Evolutionary conservation across 2,113 vertebrate genomes (phyloP).

Genomic region (Erythrocercus mccallii): DNA sequence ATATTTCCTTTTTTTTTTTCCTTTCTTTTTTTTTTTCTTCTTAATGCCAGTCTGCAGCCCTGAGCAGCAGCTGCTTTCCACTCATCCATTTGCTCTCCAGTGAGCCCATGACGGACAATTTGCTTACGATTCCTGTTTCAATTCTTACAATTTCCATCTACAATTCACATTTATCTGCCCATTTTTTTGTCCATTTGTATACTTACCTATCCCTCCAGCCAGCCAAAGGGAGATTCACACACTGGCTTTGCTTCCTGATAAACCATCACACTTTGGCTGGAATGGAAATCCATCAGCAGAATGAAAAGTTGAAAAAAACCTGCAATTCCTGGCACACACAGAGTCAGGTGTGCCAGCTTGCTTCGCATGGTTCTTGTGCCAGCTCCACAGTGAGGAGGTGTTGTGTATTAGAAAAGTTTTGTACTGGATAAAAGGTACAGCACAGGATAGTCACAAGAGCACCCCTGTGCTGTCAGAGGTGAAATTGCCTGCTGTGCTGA

Average conservation of each 20-base stretch:
- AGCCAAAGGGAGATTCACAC: not conserved
- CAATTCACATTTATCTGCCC: not conserved
- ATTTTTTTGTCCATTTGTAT: not conserved
- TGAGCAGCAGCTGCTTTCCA: not conserved
- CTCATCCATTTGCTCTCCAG: not conserved
- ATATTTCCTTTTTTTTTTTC: not conserved
- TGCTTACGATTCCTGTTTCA: not conserved
- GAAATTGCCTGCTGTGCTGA: not conserved
- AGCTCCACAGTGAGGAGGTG: not conserved
- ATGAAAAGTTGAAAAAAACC: not conserved
- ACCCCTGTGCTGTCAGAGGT: not conserved
- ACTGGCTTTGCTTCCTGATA: not conserved
- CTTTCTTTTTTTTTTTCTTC: too few relatives aligned
- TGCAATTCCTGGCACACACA: not conserved
- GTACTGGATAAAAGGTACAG: not conserved
- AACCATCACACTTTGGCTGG: not conserved
- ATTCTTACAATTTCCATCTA: not conserved
- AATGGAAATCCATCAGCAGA: not conserved
- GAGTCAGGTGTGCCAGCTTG: not conserved
- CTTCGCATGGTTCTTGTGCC: accelerated
- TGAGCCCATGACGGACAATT: not conserved
- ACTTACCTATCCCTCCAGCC: not conserved
- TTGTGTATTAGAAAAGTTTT: not conserved
- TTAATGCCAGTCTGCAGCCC: too few relatives aligned
- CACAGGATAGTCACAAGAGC: not conserved